Base-by-base conservation (phyloP, 2,888 invertebrate genomes). In the Carterocephalus palaemon region DNA sequence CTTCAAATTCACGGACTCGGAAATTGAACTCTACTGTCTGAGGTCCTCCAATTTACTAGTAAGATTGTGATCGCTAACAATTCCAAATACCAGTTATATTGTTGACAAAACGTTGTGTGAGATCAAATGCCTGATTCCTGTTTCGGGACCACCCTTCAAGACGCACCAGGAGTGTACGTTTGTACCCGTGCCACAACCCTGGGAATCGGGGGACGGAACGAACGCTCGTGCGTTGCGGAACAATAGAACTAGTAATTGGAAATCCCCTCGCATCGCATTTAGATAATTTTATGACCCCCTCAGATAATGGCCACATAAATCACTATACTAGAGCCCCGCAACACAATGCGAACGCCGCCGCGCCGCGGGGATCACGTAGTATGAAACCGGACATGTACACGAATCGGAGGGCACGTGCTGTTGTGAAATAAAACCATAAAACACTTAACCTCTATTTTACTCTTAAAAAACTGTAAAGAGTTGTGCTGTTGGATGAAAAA, bases 281-380 rank as follows among this genome's bases (percentile, higher is more conserved):
- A 59, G 60, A 65, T 67, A 70, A 70, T 63, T 60, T 59, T 51
- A 53, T 54, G 49, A 58, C 62, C 73, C 71, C 65, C 57, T 56
- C 71, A 64, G 73, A 78, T 78, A 75, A 74, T 76, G 69, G 54
- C 59, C 58, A 43, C 61, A 74, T 84, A 75, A 78, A 80, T 75
- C 73, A 69, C 63, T 56, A 47, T 50, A 52, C 46, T 42, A 9
- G 47, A 39, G 52, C 48, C 46, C 50, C 50, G n/a, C n/a, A n/a
- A n/a, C 47, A 55, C 51, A 52, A 53, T 53, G 48, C 47, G n/a
- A n/a, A n/a, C n/a, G n/a, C n/a, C n/a, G 13, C 45, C 41, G 26
- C 8, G 12, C 16, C 8, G 15, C 32, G 19, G 42, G 17, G 28
- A 15, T 29, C 20, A n/a, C 10, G 32, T 41, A 26, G 28, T 29